Conservation (phyloP, 2,113 vertebrate species). For the Cynopterus brachyotis region DNA sequence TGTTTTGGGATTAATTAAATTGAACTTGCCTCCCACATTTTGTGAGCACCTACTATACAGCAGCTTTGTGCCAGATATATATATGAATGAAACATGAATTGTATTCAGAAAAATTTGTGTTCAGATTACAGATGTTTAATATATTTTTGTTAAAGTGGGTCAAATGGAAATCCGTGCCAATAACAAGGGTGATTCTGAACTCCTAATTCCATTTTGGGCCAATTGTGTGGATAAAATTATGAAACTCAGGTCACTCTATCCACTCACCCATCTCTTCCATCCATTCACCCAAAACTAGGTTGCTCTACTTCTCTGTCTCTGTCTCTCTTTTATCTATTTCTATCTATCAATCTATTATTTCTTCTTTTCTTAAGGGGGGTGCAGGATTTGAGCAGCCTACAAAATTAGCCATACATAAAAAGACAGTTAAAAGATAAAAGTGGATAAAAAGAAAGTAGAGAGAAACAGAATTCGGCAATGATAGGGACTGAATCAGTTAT, state of each 20-base stretch:
- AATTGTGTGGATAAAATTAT: neutral
- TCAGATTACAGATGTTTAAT: neutral
- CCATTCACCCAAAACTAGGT: neutral
- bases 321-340: neutral
- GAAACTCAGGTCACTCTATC: neutral
- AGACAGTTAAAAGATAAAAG: constrained; percentile 11
- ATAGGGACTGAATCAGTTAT: neutral
- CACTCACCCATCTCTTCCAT: neutral
- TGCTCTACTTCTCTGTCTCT: neutral
- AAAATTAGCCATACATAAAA: neutral
- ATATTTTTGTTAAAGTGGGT: constrained; percentile 19
- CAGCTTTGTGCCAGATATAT: neutral
- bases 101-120: neutral
- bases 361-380: neutral
- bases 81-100: constrained; percentile 30
- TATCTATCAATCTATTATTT: neutral
- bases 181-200: neutral
- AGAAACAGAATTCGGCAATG: neutral
- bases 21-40: constrained; percentile 34
- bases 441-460: neutral
- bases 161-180: neutral
- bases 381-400: neutral
- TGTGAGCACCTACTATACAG: neutral
- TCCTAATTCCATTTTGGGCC: neutral
- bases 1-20: constrained; percentile 10